Base-by-base conservation (phyloP, 2,113 vertebrate species). In the Coptodon rendalli region DNA sequence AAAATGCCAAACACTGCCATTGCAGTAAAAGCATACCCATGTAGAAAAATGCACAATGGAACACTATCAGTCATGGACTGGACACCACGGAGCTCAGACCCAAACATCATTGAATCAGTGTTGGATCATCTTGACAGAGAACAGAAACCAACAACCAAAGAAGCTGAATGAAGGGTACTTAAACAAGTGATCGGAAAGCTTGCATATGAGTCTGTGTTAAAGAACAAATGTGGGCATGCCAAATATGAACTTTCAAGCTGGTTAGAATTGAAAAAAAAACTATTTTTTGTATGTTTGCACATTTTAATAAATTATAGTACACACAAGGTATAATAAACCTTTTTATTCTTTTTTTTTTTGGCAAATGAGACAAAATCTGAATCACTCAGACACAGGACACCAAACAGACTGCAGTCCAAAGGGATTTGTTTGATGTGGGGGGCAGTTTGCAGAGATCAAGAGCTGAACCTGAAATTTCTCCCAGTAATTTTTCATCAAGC, bases 361-460 rank as follows among this genome's bases (percentile, higher is more conserved):
- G 82, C 66, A 73, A 59, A 56, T 53, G 52, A 85, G 84, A 82
- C 84, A 84, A 57, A 79, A 56, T 84, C 66, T 82, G 81, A 92
- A 56, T 87, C 8, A 85, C 86, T 6, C 57, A 29, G 5, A 34
- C 59, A 19, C 50, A 52, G 40, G 73, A 81, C 87, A 86, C 80
- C 63, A 48, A 80, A 43, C 80, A 86, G 85, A 87, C 54, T 59
- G 82, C 45, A 78, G 27, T 59, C 63, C 8, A 13, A 57, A 16
- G 73, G 11, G 54, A 89, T 90, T 89, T 76, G 81, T 81, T 43
- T 83, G 27, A 84, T 50, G 84, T 84, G 52, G 52, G 40, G 54
- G 45, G 53, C 48, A 27, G 3, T 78, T 79, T 68, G 66, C 81
- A 81, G 76, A 40, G 57, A 86, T 59, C 54, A 68, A 53, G 52